Conservation (phyloP, 2,888 invertebrate genomes). For the Barypeithes pellucidus region DNA sequence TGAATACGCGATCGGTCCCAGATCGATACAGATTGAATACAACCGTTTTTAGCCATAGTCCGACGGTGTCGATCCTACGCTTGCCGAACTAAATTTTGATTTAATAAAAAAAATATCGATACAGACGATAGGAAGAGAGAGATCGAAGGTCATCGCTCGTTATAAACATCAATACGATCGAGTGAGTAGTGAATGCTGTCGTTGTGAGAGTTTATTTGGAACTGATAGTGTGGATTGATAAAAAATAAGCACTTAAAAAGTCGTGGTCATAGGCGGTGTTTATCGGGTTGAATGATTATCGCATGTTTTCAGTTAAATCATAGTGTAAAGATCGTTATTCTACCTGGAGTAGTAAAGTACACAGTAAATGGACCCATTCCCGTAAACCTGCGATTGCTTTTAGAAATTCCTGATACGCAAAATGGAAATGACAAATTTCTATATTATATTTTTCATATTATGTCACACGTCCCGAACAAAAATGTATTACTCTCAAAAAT, state of each 20-base stretch:
- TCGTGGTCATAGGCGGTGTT: not conserved
- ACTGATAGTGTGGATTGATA: constrained; percentile 34
- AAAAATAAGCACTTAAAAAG: constrained; percentile 7
- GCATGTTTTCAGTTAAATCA: not conserved
- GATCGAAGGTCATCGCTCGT: constrained; percentile 58
- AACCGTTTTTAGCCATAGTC: constrained; percentile 53
- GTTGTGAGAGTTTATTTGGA: constrained; percentile 37
- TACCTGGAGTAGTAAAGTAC: too few species aligned
- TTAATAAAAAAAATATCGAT: constrained; percentile 40
- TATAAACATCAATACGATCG: constrained; percentile 37
- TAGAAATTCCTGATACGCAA: too few species aligned
- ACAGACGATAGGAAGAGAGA: constrained; percentile 27
- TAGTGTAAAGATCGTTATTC: not conserved
- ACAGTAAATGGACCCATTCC: too few species aligned
- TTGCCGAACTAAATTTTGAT: constrained; percentile 17
- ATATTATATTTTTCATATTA: too few species aligned
- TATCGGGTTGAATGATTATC: constrained; percentile 8
- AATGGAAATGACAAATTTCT: too few species aligned
- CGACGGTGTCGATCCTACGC: constrained; percentile 39
- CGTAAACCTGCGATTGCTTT: too few species aligned
- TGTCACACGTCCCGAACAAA: too few species aligned
- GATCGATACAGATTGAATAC: constrained; percentile 71
- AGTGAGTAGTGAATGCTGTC: constrained; percentile 30
- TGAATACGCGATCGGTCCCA: constrained; percentile 72
- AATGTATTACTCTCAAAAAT: too few species aligned